phyloP scores from a whole-genome alignment of 2,888 invertebrate genomes.

The Octonoba sinensis region DNA sequence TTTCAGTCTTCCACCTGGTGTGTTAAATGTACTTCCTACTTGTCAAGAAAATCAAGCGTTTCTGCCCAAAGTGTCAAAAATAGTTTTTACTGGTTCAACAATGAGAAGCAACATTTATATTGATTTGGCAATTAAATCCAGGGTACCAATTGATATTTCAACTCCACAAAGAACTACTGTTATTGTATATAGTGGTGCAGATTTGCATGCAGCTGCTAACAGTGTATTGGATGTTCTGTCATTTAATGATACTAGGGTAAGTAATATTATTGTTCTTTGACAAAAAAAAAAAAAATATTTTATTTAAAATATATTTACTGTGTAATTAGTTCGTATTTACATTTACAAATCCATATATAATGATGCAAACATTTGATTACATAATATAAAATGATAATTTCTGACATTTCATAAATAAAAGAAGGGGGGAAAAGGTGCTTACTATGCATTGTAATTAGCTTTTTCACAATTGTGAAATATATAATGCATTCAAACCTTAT shows the following conservation, averaged over 20 bases:
- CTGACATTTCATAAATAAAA: neutral
- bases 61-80: slow-evolving; percentile 17
- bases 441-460: too few species aligned
- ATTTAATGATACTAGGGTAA: slow-evolving; percentile 36
- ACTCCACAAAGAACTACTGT: slow-evolving; percentile 5
- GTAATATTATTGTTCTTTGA: neutral
- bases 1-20: slow-evolving; percentile 41
- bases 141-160: slow-evolving; percentile 10
- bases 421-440: too few species aligned
- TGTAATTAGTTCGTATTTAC: too few species aligned
- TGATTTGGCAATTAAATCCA: neutral
- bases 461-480: too few species aligned
- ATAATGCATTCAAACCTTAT: too few species aligned
- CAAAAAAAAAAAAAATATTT: too few species aligned
- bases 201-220: slow-evolving; percentile 43
- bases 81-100: slow-evolving; percentile 25
- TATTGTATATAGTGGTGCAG: slow-evolving; percentile 53
- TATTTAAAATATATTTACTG: neutral
- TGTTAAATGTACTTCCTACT: slow-evolving; percentile 37
- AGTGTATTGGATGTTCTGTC: slow-evolving; percentile 28
- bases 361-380: too few species aligned
- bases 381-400: too few species aligned
- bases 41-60: neutral
- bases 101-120: neutral
- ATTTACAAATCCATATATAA: too few species aligned